Evolutionary conservation across 2,113 vertebrate species (phyloP).

Genomic region (Scopus umbretta): DNA sequence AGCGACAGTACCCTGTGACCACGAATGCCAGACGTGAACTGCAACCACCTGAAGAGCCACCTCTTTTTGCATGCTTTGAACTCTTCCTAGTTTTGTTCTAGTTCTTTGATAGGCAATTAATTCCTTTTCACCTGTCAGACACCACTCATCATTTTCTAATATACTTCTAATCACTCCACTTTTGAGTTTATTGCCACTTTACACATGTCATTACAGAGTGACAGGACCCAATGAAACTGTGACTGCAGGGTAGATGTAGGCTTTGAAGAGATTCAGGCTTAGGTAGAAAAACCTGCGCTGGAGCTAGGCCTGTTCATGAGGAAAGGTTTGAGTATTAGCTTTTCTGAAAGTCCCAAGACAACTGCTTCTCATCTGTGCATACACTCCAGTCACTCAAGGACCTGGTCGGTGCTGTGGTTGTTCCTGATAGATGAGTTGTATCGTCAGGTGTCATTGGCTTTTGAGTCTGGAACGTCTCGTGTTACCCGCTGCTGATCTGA

Average conservation of each 20-base stretch:
- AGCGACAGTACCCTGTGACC: background rate
- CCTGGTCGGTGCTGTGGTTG: background rate
- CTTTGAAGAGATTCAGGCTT: background rate
- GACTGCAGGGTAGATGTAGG: background rate
- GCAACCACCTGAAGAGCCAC: background rate
- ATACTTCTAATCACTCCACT: background rate
- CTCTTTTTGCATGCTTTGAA: background rate
- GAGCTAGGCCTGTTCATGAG: background rate
- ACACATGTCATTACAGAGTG: background rate
- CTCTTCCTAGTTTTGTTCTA: background rate
- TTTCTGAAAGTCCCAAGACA: background rate
- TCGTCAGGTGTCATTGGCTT: background rate
- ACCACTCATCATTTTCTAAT: slow-evolving; percentile 18
- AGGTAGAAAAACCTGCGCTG: background rate
- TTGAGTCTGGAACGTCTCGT: background rate
- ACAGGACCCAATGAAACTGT: background rate
- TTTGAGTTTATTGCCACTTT: slow-evolving; percentile 5
- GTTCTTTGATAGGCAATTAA: background rate
- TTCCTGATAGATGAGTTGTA: background rate
- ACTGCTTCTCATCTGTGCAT: background rate
- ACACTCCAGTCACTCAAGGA: background rate
- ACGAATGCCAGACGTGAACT: background rate
- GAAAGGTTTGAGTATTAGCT: background rate
- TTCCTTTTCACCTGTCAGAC: slow-evolving; percentile 20
- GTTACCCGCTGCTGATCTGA: background rate